These are phyloP conservation scores for Tenebrio molitor DNA, from an alignment of 1,140 invertebrate species.

Conservation along the genomic window DNA sequence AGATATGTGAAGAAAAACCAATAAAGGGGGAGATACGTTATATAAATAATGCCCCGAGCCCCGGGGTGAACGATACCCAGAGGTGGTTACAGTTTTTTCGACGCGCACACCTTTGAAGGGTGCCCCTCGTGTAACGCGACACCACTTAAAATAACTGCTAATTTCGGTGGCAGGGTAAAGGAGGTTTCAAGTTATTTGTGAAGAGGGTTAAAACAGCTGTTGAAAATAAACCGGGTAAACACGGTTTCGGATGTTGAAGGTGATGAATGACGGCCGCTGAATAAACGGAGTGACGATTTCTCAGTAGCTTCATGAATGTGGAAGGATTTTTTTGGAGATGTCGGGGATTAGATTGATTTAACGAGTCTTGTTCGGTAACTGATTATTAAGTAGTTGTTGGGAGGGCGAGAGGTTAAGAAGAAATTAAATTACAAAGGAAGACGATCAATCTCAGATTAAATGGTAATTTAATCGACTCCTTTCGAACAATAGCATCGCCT, in stretches of 20 bases:
- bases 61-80: not conserved
- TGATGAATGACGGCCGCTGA: conserved; percentile 1
- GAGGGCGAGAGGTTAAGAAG: too few species aligned
- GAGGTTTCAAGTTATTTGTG: conserved; percentile 25
- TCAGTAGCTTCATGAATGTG: conserved; percentile 1
- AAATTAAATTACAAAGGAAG: too few species aligned
- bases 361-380: not conserved
- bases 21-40: conserved; percentile 5
- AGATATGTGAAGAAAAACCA: not conserved
- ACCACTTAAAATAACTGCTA: conserved; percentile 31
- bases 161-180: conserved; percentile 5
- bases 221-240: conserved; percentile 30
- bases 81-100: not conserved
- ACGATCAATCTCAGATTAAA: too few species aligned
- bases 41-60: not conserved
- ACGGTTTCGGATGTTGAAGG: conserved; percentile 3
- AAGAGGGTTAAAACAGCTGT: conserved; percentile 31
- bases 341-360: not conserved
- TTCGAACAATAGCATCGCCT: too few species aligned
- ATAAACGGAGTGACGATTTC: not conserved
- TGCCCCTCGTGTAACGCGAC: not conserved
- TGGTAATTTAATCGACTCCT: too few species aligned
- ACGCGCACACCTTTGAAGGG: not conserved
- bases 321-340: conserved; percentile 2
- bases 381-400: too few species aligned